A percentile compares a stretch with the other conserved stretches of the same genome.
These are phyloP conservation scores for Morpho helenor DNA, from an alignment of 2,888 invertebrate species.

Conservation along the genomic window DNA sequence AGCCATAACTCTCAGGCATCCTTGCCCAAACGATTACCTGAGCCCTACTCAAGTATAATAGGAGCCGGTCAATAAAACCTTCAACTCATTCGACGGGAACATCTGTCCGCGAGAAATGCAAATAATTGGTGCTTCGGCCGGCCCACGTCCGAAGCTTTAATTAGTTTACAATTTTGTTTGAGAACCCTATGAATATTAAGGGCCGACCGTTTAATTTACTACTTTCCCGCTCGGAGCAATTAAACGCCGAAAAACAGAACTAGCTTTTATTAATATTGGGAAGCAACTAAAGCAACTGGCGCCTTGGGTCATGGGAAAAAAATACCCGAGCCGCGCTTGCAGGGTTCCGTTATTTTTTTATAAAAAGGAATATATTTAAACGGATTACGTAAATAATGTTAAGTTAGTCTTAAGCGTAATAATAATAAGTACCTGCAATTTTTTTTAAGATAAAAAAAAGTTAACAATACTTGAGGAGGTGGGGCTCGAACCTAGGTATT, in stretches of 20 bases:
- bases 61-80: slow-evolving; percentile 5
- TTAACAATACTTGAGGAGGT: too few species aligned
- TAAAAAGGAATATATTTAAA: not conserved
- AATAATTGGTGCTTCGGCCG: slow-evolving; percentile 28
- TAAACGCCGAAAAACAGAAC: slow-evolving; percentile 66
- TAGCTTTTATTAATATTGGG: slow-evolving; percentile 67
- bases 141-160: slow-evolving; percentile 59
- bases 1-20: too few species aligned
- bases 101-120: slow-evolving; percentile 26
- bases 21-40: too few species aligned
- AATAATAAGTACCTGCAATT: too few species aligned
- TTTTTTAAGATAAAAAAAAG: too few species aligned
- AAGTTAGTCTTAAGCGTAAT: not conserved
- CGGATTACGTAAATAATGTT: slow-evolving; percentile 27
- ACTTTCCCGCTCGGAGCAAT: slow-evolving; percentile 58
- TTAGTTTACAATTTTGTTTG: slow-evolving; percentile 74
- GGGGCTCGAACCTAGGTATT: too few species aligned
- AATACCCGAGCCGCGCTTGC: slow-evolving; percentile 23
- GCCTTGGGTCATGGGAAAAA: slow-evolving; percentile 61
- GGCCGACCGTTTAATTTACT: slow-evolving; percentile 72
- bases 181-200: slow-evolving; percentile 76
- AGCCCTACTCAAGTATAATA: not conserved
- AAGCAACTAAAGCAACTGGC: slow-evolving; percentile 72
- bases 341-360: slow-evolving; percentile 3
- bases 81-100: slow-evolving; percentile 5